Evolutionary conservation across 2,888 invertebrate genomes (phyloP).

Genomic region (Tipula vernalis): DNA sequence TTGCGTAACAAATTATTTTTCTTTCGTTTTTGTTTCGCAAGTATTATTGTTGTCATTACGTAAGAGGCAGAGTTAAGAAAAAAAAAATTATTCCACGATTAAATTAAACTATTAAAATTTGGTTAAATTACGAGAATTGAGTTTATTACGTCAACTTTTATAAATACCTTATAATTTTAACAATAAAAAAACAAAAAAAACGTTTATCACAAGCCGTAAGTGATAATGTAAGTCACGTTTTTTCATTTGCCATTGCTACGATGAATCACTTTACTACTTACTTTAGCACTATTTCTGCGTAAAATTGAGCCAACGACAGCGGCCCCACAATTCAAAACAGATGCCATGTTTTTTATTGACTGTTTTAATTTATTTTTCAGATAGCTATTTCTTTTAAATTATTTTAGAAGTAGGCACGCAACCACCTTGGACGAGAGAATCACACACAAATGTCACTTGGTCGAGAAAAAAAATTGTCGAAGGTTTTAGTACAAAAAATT

Average conservation of each 20-base stretch:
- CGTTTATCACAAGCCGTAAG: background rate
- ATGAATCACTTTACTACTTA: slow-evolving; percentile 9
- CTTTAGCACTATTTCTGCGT: slow-evolving; percentile 16
- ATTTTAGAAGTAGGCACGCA: background rate
- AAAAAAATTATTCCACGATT: background rate
- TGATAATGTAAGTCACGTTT: background rate
- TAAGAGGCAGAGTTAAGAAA: background rate
- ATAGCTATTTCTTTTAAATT: background rate
- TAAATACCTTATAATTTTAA: background rate
- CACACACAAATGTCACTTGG: background rate
- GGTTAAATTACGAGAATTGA: background rate
- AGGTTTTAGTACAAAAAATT: background rate
- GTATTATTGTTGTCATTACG: background rate
- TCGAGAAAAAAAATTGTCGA: background rate
- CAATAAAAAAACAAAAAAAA: background rate
- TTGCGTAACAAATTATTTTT: background rate
- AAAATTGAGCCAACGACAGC: slow-evolving; percentile 17
- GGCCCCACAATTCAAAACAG: slow-evolving; percentile 10
- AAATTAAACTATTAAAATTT: background rate
- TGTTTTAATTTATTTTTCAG: background rate
- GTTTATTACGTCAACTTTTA: background rate
- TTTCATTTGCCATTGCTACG: background rate
- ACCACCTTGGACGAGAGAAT: background rate
- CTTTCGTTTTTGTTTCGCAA: background rate
- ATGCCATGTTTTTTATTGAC: background rate